Evolutionary conservation across 2,797 vertebrate genomes (phyloP).

Genomic region (Sciurus carolinensis): DNA sequence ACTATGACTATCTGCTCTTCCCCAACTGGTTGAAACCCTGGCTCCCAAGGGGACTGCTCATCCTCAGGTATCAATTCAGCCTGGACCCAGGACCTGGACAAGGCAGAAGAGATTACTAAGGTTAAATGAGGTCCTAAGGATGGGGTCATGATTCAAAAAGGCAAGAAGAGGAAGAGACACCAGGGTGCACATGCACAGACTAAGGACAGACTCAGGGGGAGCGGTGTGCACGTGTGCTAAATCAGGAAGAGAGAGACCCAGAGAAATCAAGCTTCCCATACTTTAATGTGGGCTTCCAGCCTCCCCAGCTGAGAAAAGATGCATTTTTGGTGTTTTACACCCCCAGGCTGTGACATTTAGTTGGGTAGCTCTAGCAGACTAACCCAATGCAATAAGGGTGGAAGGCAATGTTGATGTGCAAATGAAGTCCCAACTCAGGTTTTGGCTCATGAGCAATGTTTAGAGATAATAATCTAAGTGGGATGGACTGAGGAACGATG

Average conservation of each 20-base stretch:
- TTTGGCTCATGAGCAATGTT: neutral
- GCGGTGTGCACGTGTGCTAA: neutral
- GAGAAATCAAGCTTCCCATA: neutral
- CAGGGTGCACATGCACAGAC: neutral
- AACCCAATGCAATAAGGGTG: no score
- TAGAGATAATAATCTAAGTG: neutral
- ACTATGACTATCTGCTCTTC: neutral
- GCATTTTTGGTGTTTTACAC: no score
- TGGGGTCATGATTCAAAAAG: neutral
- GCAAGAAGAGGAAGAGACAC: neutral
- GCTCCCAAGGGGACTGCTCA: neutral
- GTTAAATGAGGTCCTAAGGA: neutral
- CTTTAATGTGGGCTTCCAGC: neutral
- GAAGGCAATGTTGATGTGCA: neutral
- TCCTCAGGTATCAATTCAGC: neutral
- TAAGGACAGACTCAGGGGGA: neutral
- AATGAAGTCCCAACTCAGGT: neutral
- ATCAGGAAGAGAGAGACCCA: neutral
- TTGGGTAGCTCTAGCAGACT: no score
- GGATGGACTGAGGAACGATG: neutral
- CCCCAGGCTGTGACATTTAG: neutral
- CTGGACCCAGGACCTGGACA: neutral
- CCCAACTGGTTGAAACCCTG: neutral
- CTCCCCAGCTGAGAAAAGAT: neutral
- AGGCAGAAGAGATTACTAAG: neutral